phyloP scores from a whole-genome alignment of 1,140 invertebrate species.

The Aphaenogaster ashmeadi region DNA sequence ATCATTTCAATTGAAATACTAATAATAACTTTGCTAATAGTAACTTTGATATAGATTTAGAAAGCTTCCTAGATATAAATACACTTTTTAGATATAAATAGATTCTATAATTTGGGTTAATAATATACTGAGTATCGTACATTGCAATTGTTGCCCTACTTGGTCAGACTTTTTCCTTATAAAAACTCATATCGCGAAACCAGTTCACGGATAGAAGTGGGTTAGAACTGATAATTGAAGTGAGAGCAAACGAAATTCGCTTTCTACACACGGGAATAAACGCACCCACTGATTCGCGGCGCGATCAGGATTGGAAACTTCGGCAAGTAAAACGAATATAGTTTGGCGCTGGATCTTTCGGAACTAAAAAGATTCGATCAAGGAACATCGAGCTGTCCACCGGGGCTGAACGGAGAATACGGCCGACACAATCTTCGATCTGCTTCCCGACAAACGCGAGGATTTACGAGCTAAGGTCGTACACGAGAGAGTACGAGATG shows the following conservation, averaged over 20 bases:
- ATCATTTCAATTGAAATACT: not conserved
- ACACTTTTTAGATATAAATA: not conserved
- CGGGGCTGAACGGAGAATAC: conserved; percentile 58
- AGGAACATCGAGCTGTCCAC: conserved; percentile 31
- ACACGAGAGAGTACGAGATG: conserved; percentile 48
- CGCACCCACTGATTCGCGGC: not conserved
- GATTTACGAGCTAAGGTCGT: conserved; percentile 72
- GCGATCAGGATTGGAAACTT: not conserved
- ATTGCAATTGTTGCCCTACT: not conserved
- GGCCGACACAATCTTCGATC: conserved; percentile 73
- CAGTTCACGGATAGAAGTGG: not conserved
- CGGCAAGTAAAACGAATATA: not conserved
- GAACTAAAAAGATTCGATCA: conserved; percentile 38
- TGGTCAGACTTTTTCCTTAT: not conserved
- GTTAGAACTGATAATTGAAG: not conserved
- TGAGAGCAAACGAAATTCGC: not conserved
- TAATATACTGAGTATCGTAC: not conserved
- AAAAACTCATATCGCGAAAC: not conserved
- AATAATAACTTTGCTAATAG: not conserved
- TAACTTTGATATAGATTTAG: not conserved
- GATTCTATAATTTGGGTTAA: not conserved
- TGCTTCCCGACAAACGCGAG: conserved; percentile 63
- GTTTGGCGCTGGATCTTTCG: not conserved
- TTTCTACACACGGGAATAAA: not conserved
- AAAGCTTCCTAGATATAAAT: not conserved